Conservation (phyloP, 2,888 invertebrate species). For the Steinernema carpocapsae region DNA sequence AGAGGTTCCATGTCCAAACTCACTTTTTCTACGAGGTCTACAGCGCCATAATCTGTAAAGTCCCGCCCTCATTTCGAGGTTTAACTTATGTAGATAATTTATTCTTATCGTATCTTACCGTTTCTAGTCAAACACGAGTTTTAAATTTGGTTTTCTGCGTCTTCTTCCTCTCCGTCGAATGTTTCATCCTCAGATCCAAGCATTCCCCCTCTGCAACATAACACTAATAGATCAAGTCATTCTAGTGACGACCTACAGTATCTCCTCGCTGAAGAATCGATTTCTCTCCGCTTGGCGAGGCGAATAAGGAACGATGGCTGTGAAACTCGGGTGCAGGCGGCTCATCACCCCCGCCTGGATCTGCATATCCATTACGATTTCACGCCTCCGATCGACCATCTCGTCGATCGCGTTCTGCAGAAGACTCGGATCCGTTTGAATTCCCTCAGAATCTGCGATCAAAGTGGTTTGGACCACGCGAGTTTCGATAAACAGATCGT, state of each 20-base stretch:
- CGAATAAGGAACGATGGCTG: not conserved
- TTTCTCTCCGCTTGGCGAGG: not conserved
- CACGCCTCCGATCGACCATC: not conserved
- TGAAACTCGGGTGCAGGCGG: not conserved
- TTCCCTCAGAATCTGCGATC: too few relatives aligned
- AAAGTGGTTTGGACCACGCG: too few relatives aligned
- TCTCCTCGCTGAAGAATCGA: not conserved
- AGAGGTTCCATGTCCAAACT: slow-evolving; percentile 5
- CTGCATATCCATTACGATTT: not conserved
- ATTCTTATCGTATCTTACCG: too few relatives aligned
- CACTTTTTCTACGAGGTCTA: slow-evolving; percentile 21
- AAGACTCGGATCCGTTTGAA: too few relatives aligned
- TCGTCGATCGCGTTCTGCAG: not conserved
- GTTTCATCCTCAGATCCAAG: too few relatives aligned
- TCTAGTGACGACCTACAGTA: not conserved
- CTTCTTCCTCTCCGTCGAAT: too few relatives aligned
- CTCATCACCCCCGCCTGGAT: not conserved
- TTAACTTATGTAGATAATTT: not conserved
- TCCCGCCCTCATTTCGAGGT: not conserved
- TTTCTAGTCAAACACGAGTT: too few relatives aligned
- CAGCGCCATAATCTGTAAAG: not conserved
- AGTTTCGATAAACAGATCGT: slow-evolving; percentile 40
- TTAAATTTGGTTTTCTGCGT: too few relatives aligned
- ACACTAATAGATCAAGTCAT: too few relatives aligned
- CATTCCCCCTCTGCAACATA: too few relatives aligned